A percentile compares a stretch with the other conserved stretches of the same genome.
These are phyloP conservation scores for Gyrodactylus salaris DNA, from an alignment of 1,140 invertebrate genomes.

Conservation along the genomic window DNA sequence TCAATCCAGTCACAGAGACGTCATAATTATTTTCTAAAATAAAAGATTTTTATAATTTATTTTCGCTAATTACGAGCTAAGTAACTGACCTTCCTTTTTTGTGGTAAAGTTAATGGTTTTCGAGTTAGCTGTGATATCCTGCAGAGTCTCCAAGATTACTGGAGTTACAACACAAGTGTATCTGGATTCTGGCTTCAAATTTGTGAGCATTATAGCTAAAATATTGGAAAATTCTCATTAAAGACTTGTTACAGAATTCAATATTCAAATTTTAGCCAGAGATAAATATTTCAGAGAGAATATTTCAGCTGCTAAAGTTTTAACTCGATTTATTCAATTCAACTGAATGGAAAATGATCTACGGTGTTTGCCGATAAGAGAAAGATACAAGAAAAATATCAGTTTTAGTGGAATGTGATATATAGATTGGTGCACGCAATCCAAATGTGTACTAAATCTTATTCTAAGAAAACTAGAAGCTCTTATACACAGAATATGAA, in stretches of 20 bases:
- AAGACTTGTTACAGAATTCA: not conserved
- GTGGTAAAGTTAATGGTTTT: not conserved
- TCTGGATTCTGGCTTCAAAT: not conserved
- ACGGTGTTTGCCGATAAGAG: not conserved
- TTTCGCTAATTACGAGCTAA: not conserved
- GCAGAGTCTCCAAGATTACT: not conserved
- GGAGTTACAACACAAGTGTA: not conserved
- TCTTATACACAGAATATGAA: too few species aligned
- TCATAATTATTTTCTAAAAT: not conserved
- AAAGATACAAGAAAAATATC: too few species aligned
- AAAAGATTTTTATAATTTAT: not conserved
- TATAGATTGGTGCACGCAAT: too few species aligned
- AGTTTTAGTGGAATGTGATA: too few species aligned
- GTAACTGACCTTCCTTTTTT: not conserved
- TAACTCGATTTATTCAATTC: not conserved
- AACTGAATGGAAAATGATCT: not conserved
- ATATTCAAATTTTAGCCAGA: not conserved
- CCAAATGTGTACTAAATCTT: too few species aligned
- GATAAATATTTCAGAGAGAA: not conserved
- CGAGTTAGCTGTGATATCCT: not conserved
- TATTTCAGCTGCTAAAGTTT: not conserved
- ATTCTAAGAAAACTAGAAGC: too few species aligned
- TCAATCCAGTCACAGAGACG: not conserved
- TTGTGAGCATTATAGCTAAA: not conserved
- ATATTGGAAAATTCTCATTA: not conserved